phyloP scores from a whole-genome alignment of 23 tunicate species.

The Phallusia fumigata region DNA sequence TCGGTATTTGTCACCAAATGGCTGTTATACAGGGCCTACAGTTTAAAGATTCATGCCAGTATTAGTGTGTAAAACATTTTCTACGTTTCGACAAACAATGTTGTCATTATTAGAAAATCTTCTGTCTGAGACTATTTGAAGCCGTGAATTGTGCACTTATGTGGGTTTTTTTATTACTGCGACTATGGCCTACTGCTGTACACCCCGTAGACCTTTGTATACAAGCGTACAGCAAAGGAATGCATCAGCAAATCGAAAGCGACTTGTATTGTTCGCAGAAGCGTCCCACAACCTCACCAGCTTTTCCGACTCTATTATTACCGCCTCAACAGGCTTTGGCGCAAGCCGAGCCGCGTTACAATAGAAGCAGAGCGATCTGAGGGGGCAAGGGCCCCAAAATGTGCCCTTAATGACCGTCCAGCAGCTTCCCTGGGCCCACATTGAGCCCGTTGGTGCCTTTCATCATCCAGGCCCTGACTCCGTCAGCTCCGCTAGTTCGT shows the following conservation, averaged over 20 bases:
- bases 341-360: not conserved
- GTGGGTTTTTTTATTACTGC: no score
- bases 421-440: not conserved
- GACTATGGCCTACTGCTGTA: no score
- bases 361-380: not conserved
- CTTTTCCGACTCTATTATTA: not conserved
- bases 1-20: no score
- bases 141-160: no score
- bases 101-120: no score
- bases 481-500: not conserved
- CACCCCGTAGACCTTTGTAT: not conserved
- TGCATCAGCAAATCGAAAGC: not conserved
- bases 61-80: no score
- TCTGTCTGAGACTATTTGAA: no score
- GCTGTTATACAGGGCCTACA: no score
- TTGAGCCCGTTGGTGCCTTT: not conserved
- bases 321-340: constrained; percentile 9
- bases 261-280: not conserved
- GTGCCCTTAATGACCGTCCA: constrained; percentile 9
- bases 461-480: not conserved
- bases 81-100: no score
- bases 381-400: not conserved
- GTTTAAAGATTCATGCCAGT: no score
- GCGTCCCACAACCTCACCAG: not conserved
- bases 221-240: not conserved